Percentiles rank a stretch among this genome's conserved stretches.
Conservation (phyloP, 30 jellyfish, hydroid and myxozoan genomes). For the Turritopsis rubra region DNA sequence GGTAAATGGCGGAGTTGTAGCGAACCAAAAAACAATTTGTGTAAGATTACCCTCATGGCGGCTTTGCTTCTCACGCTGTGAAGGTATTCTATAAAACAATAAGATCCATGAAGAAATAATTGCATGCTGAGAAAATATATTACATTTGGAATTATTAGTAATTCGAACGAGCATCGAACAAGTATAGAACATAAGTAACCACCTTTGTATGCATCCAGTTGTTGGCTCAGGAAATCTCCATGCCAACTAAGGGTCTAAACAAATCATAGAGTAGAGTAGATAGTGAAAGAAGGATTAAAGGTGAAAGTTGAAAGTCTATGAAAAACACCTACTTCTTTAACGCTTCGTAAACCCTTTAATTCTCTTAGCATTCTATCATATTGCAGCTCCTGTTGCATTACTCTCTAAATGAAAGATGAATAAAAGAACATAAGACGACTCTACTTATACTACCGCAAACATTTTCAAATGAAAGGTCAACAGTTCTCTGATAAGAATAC, state of each 20-base stretch:
- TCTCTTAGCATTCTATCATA: conserved; percentile 71
- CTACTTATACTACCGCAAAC: background rate
- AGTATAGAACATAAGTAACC: too few species aligned
- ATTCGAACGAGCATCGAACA: too few species aligned
- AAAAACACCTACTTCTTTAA: conserved; percentile 69
- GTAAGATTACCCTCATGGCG: conserved; percentile 62
- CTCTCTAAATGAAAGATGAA: conserved; percentile 37
- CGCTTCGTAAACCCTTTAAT: conserved; percentile 56
- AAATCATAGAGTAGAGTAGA: background rate
- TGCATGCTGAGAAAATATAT: too few species aligned
- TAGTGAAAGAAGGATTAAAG: too few species aligned
- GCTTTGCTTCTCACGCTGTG: conserved; percentile 91
- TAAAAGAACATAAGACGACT: background rate
- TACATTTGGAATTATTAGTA: too few species aligned
- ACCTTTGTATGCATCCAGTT: conserved; percentile 97
- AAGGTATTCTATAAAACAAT: conserved; percentile 52
- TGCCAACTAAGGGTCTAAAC: conserved; percentile 82
- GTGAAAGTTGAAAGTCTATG: too few species aligned
- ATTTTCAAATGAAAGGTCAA: too few species aligned
- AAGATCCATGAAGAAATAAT: background rate
- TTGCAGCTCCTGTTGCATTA: conserved; percentile 75
- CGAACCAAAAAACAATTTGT: background rate
- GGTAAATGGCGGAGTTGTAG: too few species aligned
- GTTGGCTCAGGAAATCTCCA: conserved; percentile 85
- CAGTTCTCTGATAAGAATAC: too few species aligned